Percentiles rank a stretch among this genome's conserved stretches.
Evolutionary conservation across 2,888 invertebrate genomes (phyloP).

Genomic region (Ochropleura plecta): DNA sequence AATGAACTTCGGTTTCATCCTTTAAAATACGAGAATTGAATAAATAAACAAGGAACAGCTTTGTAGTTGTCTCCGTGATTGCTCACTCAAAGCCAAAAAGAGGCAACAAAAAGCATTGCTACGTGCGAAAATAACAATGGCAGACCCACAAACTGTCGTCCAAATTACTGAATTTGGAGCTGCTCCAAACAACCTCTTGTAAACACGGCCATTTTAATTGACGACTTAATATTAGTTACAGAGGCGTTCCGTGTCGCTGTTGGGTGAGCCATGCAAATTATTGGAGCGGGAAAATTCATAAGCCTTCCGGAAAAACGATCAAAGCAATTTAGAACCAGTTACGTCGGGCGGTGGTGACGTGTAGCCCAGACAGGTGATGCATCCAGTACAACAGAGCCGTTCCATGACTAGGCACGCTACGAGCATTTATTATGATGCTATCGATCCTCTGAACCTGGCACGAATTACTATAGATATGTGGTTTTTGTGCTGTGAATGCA

Average conservation of each 20-base stretch:
- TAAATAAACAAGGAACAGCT: slow-evolving; percentile 5
- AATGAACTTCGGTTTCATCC: background rate
- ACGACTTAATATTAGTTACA: slow-evolving; percentile 73
- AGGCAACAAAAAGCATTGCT: slow-evolving; percentile 41
- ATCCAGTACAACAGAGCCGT: slow-evolving; percentile 36
- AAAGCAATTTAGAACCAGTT: slow-evolving; percentile 87
- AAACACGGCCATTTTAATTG: slow-evolving; percentile 69
- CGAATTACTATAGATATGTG: slow-evolving; percentile 23
- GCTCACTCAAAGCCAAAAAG: slow-evolving; percentile 36
- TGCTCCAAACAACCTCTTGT: slow-evolving; percentile 60
- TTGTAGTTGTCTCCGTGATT: slow-evolving; percentile 40
- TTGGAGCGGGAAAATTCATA: slow-evolving; percentile 87
- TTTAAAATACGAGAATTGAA: background rate
- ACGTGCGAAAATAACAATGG: slow-evolving; percentile 59
- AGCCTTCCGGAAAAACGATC: slow-evolving; percentile 89
- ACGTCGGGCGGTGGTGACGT: slow-evolving; percentile 72
- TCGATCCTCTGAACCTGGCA: slow-evolving; percentile 4
- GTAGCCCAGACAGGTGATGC: slow-evolving; percentile 60
- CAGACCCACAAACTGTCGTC: slow-evolving; percentile 39
- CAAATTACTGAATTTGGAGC: slow-evolving; percentile 58
- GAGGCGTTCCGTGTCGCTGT: slow-evolving; percentile 62
- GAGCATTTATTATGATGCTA: slow-evolving; percentile 37
- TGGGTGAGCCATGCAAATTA: slow-evolving; percentile 79
- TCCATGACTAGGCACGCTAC: slow-evolving; percentile 35
- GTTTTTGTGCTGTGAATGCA: slow-evolving; percentile 22